Evolutionary conservation across 1,140 invertebrate genomes (phyloP).

Genomic region (Mylabris phalerata): DNA sequence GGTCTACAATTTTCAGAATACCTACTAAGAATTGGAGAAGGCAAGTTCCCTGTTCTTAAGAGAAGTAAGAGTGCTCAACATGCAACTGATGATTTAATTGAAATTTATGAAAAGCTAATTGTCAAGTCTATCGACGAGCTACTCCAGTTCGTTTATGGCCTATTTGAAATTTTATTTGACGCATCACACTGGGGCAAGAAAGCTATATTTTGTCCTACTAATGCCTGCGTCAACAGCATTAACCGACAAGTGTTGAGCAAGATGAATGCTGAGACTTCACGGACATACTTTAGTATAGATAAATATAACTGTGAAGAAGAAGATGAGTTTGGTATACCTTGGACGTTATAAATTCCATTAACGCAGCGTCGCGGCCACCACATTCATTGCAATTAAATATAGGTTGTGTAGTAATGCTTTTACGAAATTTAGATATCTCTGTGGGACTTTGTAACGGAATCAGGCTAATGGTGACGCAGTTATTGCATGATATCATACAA

Average conservation of each 20-base stretch:
- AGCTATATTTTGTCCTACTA: neutral
- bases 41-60: too few species aligned
- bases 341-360: neutral
- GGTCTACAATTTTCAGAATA: too few species aligned
- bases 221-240: neutral
- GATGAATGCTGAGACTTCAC: neutral
- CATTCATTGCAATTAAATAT: neutral
- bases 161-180: too few species aligned
- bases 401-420: neutral
- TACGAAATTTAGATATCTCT: neutral
- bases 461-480: neutral
- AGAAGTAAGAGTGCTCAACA: too few species aligned
- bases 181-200: neutral
- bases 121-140: too few species aligned
- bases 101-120: too few species aligned
- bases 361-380: neutral
- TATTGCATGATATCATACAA: neutral
- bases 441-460: neutral
- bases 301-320: neutral
- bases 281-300: neutral
- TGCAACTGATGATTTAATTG: too few species aligned
- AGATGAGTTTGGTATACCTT: neutral
- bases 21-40: too few species aligned
- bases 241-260: neutral
- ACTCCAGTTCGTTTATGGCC: too few species aligned